Evolutionary conservation across 2,113 vertebrate species (phyloP).

Genomic region (Regulus satrapa): DNA sequence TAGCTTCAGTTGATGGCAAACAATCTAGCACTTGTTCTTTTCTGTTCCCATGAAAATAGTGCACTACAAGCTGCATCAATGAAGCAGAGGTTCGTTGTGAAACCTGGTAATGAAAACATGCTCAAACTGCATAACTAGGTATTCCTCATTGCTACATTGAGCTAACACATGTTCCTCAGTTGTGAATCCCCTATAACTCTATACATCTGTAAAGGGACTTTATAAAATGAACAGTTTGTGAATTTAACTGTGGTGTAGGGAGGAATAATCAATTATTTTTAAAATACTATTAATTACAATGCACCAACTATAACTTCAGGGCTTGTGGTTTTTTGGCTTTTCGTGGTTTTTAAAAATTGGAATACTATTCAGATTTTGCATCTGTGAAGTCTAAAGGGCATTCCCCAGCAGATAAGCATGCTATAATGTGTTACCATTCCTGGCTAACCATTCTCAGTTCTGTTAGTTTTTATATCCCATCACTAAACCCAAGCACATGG

Average conservation of each 20-base stretch:
- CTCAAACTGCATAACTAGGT: background rate
- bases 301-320: background rate
- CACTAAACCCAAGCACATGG: constrained; percentile 33
- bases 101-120: background rate
- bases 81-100: background rate
- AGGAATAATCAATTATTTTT: background rate
- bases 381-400: background rate
- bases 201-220: background rate
- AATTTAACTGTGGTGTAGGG: background rate
- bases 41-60: background rate
- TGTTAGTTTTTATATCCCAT: constrained; percentile 40
- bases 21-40: background rate
- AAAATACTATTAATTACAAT: background rate
- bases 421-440: background rate
- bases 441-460: background rate
- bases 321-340: too few species aligned
- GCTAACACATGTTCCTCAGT: background rate
- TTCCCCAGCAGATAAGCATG: background rate
- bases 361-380: background rate
- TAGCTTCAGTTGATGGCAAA: background rate
- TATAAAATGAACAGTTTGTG: background rate
- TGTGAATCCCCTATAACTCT: background rate
- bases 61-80: background rate
- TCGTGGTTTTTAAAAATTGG: too few species aligned
- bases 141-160: background rate